Evolutionary conservation across 2,888 invertebrate species (phyloP).

Genomic region (Ectropis crepuscularia): DNA sequence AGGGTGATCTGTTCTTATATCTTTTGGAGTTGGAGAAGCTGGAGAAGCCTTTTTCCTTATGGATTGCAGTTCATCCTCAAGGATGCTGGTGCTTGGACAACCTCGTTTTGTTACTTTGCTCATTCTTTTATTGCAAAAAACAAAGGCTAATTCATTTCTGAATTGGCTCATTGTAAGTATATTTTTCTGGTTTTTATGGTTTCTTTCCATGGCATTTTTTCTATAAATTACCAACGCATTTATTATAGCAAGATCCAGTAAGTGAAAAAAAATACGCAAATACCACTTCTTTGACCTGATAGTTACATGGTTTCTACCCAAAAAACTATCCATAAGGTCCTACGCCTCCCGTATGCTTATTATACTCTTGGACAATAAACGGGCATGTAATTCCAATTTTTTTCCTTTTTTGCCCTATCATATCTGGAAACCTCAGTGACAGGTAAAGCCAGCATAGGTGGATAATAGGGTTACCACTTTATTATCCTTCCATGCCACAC

Average conservation of each 20-base stretch:
- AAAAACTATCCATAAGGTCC: conserved; percentile 49
- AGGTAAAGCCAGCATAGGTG: too few species aligned
- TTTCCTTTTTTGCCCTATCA: too few species aligned
- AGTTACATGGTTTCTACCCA: conserved; percentile 51
- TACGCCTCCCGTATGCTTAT: too few species aligned
- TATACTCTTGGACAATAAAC: too few species aligned
- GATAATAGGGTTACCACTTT: too few species aligned
- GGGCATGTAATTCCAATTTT: too few species aligned
- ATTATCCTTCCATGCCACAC: conserved; percentile 56
- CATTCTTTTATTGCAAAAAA: conserved; percentile 57
- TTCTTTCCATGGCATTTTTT: conserved; percentile 46
- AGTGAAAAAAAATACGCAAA: conserved; percentile 54
- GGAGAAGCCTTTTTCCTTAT: too few species aligned
- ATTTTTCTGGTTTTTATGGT: conserved; percentile 53
- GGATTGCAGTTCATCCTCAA: conserved; percentile 54
- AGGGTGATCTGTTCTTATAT: conserved; percentile 58
- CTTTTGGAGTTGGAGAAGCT: conserved; percentile 56
- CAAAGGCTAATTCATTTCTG: conserved; percentile 53
- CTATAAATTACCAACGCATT: conserved; percentile 52
- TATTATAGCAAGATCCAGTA: conserved; percentile 52
- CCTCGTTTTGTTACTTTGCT: conserved; percentile 54
- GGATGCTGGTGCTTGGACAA: conserved; percentile 51
- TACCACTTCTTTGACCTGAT: conserved; percentile 59
- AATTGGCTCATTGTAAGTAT: conserved; percentile 54
- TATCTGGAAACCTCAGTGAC: too few species aligned